These are phyloP conservation scores for Epistrophe grossulariae DNA, from an alignment of 2,888 invertebrate species.

Conservation along the genomic window DNA sequence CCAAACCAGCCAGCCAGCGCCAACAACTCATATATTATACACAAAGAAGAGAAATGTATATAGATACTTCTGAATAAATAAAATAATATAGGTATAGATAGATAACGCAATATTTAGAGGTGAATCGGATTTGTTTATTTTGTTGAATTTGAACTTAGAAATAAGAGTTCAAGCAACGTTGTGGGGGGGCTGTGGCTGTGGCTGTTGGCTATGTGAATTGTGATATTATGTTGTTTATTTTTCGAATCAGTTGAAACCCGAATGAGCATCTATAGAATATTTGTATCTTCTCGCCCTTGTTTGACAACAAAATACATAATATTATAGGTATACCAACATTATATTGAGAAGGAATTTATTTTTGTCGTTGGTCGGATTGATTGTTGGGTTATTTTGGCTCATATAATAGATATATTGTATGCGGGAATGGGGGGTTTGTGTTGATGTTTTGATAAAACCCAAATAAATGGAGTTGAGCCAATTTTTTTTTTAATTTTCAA, in stretches of 20 bases:
- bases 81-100: background rate
- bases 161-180: slow-evolving; percentile 58
- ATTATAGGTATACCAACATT: too few relatives aligned
- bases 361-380: background rate
- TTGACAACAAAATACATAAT: slow-evolving; percentile 41
- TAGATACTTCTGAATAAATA: slow-evolving; percentile 13
- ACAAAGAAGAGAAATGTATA: too few relatives aligned
- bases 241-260: slow-evolving; percentile 42
- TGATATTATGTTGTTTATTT: slow-evolving; percentile 36
- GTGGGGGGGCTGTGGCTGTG: slow-evolving; percentile 12
- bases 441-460: slow-evolving; percentile 38
- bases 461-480: slow-evolving; percentile 50
- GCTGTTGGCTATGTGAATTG: background rate
- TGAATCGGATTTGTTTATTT: slow-evolving; percentile 42
- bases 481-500: slow-evolving; percentile 4
- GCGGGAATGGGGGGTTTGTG: background rate
- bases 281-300: background rate
- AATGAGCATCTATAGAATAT: slow-evolving; percentile 2
- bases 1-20: background rate
- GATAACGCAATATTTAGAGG: slow-evolving; percentile 16
- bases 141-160: slow-evolving; percentile 54
- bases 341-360: background rate
- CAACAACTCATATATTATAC: too few relatives aligned
- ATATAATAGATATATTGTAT: background rate
- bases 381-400: slow-evolving; percentile 11